Evolutionary conservation across 2,113 vertebrate species (phyloP), one percentile per base, ranked within the genome.

Genomic region (Microtus montanus): DNA sequence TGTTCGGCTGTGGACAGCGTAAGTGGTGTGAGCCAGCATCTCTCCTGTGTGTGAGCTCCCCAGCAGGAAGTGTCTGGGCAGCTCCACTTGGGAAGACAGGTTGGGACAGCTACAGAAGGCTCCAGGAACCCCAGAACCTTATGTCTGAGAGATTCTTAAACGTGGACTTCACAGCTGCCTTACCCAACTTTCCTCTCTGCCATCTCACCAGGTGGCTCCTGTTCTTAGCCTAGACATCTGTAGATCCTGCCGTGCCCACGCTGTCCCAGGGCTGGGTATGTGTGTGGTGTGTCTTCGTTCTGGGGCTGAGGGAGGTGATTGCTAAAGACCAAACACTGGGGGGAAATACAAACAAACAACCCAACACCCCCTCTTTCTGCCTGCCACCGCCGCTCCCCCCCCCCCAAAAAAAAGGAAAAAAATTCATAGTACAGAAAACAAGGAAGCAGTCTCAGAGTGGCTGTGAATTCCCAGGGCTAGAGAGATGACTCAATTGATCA

Each of bases 31-130:
- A 85, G 80, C 90, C 49, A 89, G 54, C 64, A 84, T 84, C 87
- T 95, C 87, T 95, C 35, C 68, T 80, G 11, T 95, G 86, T 78
- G 68, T 30, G 38, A 80, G 71, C 41, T 30, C 12, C 68, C 41
- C 68, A 84, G 91, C 68, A 92, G 96, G 90, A 97, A 87, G 94
- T 96, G 92, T 87, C 71, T 47, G 30, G 83, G 22, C 22, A 87
- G 38, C 93, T 64, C 41, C 74, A 52, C 86, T 74, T 94, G 7
- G 20, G 75, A 58, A 84, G 92, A 83, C 77, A 90, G 82, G 90
- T 28, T n/a, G 93, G 30, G 49, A 66, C 24, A 75, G 49, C n/a
- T 70, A 28, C 30, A 3, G 82, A 95, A 49, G 66, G 54, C 66
- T 61, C 41, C 58, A 44, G 54, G 71, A 58, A 66, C 19, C 38